A percentile compares a stretch with the other conserved stretches of the same genome.
phyloP scores from a whole-genome alignment of 2,888 invertebrate species.

The Dusona sp. region DNA sequence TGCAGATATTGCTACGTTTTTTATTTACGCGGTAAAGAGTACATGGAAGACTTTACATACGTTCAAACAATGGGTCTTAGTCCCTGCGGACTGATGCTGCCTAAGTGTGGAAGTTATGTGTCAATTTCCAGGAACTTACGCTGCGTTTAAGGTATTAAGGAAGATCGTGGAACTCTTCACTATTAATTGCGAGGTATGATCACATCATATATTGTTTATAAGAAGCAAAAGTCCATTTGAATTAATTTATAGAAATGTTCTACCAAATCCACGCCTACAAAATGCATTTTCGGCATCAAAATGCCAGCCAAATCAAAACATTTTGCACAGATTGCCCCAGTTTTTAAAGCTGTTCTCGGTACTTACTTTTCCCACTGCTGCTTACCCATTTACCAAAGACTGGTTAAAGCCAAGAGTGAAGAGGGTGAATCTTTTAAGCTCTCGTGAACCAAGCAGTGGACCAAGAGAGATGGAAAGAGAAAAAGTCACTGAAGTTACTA shows the following conservation, averaged over 20 bases:
- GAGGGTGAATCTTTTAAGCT: slow-evolving; percentile 64
- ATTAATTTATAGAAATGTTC: background rate
- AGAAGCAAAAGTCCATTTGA: background rate
- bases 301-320: background rate
- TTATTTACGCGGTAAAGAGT: background rate
- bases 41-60: background rate
- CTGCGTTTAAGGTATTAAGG: background rate
- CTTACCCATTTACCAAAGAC: slow-evolving; percentile 42
- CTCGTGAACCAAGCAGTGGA: slow-evolving; percentile 1
- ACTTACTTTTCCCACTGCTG: slow-evolving; percentile 27
- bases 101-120: background rate
- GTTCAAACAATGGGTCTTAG: background rate
- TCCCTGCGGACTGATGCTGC: background rate
- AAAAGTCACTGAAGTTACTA: slow-evolving; percentile 37
- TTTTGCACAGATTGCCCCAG: slow-evolving; percentile 21
- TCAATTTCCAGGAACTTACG: background rate
- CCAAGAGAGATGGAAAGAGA: background rate
- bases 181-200: background rate
- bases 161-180: slow-evolving; percentile 1
- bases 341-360: background rate
- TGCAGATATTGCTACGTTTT: background rate
- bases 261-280: background rate
- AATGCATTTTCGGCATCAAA: background rate
- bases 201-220: background rate
- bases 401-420: slow-evolving; percentile 55